Evolutionary conservation across 1,140 invertebrate species (phyloP).

Genomic region (Drosophila rhopaloa): DNA sequence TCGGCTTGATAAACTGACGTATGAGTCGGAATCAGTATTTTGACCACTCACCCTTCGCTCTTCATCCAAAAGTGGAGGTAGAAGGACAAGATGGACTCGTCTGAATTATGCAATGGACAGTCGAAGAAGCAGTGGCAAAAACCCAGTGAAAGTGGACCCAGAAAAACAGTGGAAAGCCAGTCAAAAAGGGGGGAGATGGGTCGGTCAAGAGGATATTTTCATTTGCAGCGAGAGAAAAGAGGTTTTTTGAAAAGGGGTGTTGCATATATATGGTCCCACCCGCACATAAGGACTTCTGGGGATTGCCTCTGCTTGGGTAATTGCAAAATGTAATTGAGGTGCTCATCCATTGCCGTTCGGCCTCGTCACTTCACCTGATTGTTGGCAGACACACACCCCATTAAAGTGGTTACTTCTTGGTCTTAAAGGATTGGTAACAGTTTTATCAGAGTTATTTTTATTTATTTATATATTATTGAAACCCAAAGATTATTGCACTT

Average conservation of each 20-base stretch:
- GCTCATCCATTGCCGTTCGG: slow-evolving; percentile 18
- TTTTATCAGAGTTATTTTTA: neutral
- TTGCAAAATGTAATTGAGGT: slow-evolving; percentile 58
- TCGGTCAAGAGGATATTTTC: slow-evolving; percentile 43
- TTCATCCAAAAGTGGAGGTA: neutral
- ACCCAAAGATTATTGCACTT: too few species aligned
- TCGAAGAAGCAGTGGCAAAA: slow-evolving; percentile 10
- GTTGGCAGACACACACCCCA: slow-evolving; percentile 17
- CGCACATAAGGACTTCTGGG: slow-evolving; percentile 5
- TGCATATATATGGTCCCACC: slow-evolving; percentile 12
- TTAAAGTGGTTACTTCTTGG: neutral
- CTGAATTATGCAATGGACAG: slow-evolving; percentile 57
- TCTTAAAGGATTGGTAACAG: neutral
- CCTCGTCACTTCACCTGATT: slow-evolving; percentile 36
- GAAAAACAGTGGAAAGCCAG: slow-evolving; percentile 18
- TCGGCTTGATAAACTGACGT: slow-evolving; percentile 47
- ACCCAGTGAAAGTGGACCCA: slow-evolving; percentile 10
- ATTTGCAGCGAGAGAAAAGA: slow-evolving; percentile 20
- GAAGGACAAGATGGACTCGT: slow-evolving; percentile 33
- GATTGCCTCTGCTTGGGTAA: slow-evolving; percentile 24
- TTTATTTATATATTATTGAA: too few species aligned
- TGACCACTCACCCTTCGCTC: slow-evolving; percentile 6
- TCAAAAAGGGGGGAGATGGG: slow-evolving; percentile 1
- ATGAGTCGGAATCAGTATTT: slow-evolving; percentile 44
- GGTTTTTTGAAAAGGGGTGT: slow-evolving; percentile 6